Percentiles rank a stretch among this genome's conserved stretches.
Evolutionary conservation across 1,140 invertebrate genomes (phyloP).

Genomic region (Penaeus japonicus): DNA sequence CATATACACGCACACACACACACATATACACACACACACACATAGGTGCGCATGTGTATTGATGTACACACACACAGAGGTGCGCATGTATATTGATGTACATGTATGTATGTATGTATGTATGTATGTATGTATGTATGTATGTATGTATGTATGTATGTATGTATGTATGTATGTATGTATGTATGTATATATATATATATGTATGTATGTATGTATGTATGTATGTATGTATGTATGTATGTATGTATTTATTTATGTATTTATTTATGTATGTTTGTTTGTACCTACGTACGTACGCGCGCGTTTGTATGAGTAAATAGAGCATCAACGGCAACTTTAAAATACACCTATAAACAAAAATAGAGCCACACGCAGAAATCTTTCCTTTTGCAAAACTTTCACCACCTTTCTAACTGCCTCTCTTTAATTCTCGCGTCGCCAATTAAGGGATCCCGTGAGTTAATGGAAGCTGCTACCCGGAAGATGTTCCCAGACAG

Average conservation of each 20-base stretch:
- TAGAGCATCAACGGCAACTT: not conserved
- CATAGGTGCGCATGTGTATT: not conserved
- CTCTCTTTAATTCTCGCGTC: too few species aligned
- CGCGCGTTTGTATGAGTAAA: not conserved
- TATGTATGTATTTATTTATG: not conserved
- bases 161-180: not conserved
- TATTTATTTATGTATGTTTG: not conserved
- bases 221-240: not conserved
- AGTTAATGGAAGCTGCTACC: too few species aligned
- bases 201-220: not conserved
- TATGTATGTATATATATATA: constrained; percentile 13
- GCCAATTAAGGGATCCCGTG: too few species aligned
- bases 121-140: not conserved
- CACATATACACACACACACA: not conserved
- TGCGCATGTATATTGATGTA: not conserved
- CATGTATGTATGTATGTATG: not conserved
- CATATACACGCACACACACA: constrained; percentile 1
- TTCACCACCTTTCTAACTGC: too few species aligned
- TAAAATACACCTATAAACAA: too few species aligned
- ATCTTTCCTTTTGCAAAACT: too few species aligned
- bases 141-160: not conserved
- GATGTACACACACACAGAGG: not conserved
- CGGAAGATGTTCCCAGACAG: too few species aligned
- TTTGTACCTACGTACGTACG: not conserved
- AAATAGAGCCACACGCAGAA: too few species aligned